Evolutionary conservation across 2,113 vertebrate species (phyloP).

Genomic region (Rhagologus leucostigma): DNA sequence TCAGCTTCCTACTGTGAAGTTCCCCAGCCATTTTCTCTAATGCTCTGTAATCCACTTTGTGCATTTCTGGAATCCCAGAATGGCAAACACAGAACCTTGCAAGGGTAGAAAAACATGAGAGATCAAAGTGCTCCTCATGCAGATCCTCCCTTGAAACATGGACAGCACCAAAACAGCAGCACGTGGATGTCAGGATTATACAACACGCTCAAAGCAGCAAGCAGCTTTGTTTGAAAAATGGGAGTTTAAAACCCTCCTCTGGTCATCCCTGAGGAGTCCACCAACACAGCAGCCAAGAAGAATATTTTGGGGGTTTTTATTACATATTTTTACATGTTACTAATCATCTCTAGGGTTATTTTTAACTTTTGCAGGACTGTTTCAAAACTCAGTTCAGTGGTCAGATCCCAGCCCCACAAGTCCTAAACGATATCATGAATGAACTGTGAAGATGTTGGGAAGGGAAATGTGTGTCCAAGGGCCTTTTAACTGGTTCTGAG

Average conservation of each 20-base stretch:
- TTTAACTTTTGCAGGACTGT: not conserved
- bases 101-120: not conserved
- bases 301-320: not conserved
- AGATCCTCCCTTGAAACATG: not conserved
- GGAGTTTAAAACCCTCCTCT: not conserved
- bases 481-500: not conserved
- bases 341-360: not conserved
- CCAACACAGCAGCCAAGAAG: not conserved
- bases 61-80: not conserved
- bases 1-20: not conserved
- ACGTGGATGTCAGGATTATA: not conserved
- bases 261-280: not conserved
- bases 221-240: not conserved
- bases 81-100: not conserved
- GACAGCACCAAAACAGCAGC: not conserved
- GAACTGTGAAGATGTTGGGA: not conserved
- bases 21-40: slow-evolving; percentile 12
- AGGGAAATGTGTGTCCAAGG: not conserved
- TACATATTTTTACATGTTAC: not conserved
- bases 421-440: not conserved
- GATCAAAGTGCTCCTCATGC: not conserved
- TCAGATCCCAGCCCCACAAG: not conserved
- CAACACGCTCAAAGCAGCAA: not conserved
- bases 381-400: not conserved
- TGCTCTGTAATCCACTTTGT: slow-evolving; percentile 27